A percentile compares a stretch with the other conserved stretches of the same genome.
Evolutionary conservation across 2,797 vertebrate species (phyloP).

Genomic region (Serranus cabrilla): DNA sequence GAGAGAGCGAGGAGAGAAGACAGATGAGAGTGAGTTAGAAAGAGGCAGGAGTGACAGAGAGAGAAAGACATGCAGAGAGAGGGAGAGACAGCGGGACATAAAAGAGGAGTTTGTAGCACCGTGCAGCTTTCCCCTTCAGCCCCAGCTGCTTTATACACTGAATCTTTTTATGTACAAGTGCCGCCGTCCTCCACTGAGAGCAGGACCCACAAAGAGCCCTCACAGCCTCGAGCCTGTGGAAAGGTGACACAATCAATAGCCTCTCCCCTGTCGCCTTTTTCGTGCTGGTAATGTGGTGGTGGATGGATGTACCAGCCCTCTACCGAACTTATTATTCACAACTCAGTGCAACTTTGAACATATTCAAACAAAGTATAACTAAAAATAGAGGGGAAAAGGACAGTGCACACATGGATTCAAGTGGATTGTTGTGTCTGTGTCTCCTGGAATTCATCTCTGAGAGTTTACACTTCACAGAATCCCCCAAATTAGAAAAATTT

Average conservation of each 20-base stretch:
- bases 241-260: slow-evolving; percentile 82
- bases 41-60: slow-evolving; percentile 6
- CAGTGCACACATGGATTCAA: slow-evolving; percentile 25
- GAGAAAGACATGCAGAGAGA: slow-evolving; percentile 26
- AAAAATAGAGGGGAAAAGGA: slow-evolving; percentile 44
- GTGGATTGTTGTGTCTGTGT: slow-evolving; percentile 40
- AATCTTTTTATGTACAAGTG: slow-evolving; percentile 81
- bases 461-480: slow-evolving; percentile 38
- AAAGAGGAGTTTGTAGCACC: slow-evolving; percentile 66
- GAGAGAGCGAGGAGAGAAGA: background rate
- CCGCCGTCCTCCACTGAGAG: slow-evolving; percentile 72
- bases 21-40: slow-evolving; percentile 13
- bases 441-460: slow-evolving; percentile 39
- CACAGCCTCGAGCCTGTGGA: slow-evolving; percentile 71
- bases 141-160: slow-evolving; percentile 73
- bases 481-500: slow-evolving; percentile 38
- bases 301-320: slow-evolving; percentile 21
- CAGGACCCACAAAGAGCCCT: slow-evolving; percentile 73
- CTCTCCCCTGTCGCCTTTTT: slow-evolving; percentile 45
- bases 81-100: slow-evolving; percentile 46
- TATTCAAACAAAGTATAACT: slow-evolving; percentile 39
- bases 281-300: slow-evolving; percentile 48
- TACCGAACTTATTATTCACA: slow-evolving; percentile 15
- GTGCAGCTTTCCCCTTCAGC: slow-evolving; percentile 59
- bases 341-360: slow-evolving; percentile 55